Evolutionary conservation across 2,797 vertebrate species (phyloP).

Genomic region (Melanotaenia pygmaea): DNA sequence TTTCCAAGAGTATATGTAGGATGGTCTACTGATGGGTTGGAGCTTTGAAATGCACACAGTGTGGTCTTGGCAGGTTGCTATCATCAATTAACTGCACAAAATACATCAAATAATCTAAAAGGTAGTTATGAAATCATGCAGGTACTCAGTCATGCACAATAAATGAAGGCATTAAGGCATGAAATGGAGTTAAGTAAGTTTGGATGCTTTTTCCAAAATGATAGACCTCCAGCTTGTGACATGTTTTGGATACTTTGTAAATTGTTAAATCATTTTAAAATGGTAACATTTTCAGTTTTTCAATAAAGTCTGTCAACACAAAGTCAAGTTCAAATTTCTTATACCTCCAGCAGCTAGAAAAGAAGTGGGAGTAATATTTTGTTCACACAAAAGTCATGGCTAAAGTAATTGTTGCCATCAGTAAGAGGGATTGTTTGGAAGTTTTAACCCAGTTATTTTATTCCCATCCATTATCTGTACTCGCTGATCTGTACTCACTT

Average conservation of each 20-base stretch:
- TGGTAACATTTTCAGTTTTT: constrained; percentile 28
- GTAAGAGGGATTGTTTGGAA: no score
- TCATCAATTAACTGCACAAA: constrained; percentile 38
- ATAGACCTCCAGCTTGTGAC: constrained; percentile 40
- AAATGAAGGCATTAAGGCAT: constrained; percentile 13
- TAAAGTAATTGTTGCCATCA: no score
- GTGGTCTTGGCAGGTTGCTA: constrained; percentile 60
- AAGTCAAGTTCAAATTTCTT: constrained; percentile 25
- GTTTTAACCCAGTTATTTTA: no score
- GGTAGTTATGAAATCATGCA: constrained; percentile 3
- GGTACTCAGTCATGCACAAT: constrained; percentile 4
- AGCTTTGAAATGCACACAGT: constrained; percentile 70
- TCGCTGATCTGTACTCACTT: no score
- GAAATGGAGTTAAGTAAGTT: constrained; percentile 14
- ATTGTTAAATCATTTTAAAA: constrained; percentile 51
- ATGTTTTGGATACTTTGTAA: constrained; percentile 22
- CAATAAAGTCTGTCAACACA: constrained; percentile 34
- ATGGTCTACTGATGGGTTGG: constrained; percentile 66
- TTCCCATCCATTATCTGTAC: no score
- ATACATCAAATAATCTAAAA: constrained; percentile 25
- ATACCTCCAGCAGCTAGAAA: constrained; percentile 22
- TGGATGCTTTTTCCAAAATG: constrained; percentile 25
- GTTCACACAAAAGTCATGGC: neutral
- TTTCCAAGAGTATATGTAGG: constrained; percentile 69
- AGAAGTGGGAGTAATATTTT: neutral